Base-by-base conservation (phyloP, 1,140 invertebrate species). In the Drosophila simulans region DNA sequence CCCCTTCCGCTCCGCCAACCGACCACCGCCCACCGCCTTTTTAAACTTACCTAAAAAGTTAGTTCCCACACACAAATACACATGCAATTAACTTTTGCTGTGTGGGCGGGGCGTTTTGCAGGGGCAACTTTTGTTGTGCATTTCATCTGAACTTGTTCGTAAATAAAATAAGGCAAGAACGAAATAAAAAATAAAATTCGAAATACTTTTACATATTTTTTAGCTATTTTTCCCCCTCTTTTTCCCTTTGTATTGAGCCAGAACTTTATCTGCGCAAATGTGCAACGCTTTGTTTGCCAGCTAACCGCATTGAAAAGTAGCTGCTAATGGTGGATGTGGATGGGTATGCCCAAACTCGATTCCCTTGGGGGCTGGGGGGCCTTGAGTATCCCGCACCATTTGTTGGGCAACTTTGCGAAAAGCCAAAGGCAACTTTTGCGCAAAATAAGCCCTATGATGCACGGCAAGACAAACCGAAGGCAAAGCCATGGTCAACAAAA, bases 261-360 rank as follows among this genome's bases (percentile, higher is more conserved):
- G 80, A 88, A 88, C 83, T 88, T 88, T 88, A 88, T 88, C 85
- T 89, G 84, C 76, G 57, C 71, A 84, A 88, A 88, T 89, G 84
- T 89, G 85, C 85, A 89, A 88, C 77, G 84, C 85, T 89, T 89
- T 89, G 84, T 89, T 90, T 89, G 77, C 84, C 62, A 80, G 80
- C 85, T 89, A 89, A 89, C 84, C 84, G 51, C 84, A 89, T 89
- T 89, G 84, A 89, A 89, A 89, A 89, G 72, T 89, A 84, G 85
- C 84, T 89, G 84, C 84, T 89, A 89, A 89, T 89, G 77, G 84
- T 82, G 71, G 86, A 83, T 83, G 79, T 69, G 83, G 52, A 37
- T 71, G 54, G 56, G 56, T 43, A 68, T 75, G 39, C 42, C 20
- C 37, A 25, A n/a, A 15, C n/a, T 11, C 37, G 31, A 31, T 31